A percentile compares a stretch with the other conserved stretches of the same genome.
Evolutionary conservation across 2,113 vertebrate species (phyloP).

Genomic region (Cololabis saira): DNA sequence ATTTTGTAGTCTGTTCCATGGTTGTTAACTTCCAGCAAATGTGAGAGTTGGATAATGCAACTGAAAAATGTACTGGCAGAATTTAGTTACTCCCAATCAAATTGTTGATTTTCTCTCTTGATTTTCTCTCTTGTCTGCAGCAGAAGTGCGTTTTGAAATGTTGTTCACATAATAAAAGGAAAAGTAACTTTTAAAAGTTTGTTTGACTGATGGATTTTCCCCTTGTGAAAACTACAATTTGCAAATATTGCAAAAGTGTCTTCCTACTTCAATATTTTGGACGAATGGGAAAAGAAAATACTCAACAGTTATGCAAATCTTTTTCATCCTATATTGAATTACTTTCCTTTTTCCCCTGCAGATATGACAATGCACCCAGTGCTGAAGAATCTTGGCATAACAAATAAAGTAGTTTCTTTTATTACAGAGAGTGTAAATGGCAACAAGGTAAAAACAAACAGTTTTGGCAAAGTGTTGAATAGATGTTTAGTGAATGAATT

Average conservation of each 20-base stretch:
- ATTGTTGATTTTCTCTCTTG: slow-evolving; percentile 4
- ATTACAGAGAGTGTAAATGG: slow-evolving; percentile 83
- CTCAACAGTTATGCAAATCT: slow-evolving; percentile 44
- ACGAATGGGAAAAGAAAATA: slow-evolving; percentile 27
- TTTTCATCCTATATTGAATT: slow-evolving; percentile 33
- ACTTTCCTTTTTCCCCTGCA: slow-evolving; percentile 64
- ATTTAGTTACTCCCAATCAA: neutral
- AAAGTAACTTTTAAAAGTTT: slow-evolving; percentile 14
- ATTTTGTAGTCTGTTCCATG: neutral
- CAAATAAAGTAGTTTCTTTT: slow-evolving; percentile 85
- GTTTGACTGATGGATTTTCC: neutral
- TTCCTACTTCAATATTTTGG: slow-evolving; percentile 41
- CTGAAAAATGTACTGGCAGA: slow-evolving; percentile 7
- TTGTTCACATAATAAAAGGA: slow-evolving; percentile 7
- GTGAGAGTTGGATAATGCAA: neutral
- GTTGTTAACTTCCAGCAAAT: neutral
- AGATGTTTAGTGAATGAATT: neutral
- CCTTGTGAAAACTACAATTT: slow-evolving; percentile 30
- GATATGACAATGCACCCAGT: slow-evolving; percentile 88
- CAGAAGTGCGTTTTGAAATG: neutral
- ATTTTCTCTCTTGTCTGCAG: slow-evolving; percentile 4
- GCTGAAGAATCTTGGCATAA: slow-evolving; percentile 85
- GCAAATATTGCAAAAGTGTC: slow-evolving; percentile 8
- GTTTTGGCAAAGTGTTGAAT: slow-evolving; percentile 23
- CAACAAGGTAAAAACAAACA: slow-evolving; percentile 82